These are phyloP conservation scores for Helarctos malayanus DNA, from an alignment of 2,797 vertebrate genomes.

Conservation along the genomic window DNA sequence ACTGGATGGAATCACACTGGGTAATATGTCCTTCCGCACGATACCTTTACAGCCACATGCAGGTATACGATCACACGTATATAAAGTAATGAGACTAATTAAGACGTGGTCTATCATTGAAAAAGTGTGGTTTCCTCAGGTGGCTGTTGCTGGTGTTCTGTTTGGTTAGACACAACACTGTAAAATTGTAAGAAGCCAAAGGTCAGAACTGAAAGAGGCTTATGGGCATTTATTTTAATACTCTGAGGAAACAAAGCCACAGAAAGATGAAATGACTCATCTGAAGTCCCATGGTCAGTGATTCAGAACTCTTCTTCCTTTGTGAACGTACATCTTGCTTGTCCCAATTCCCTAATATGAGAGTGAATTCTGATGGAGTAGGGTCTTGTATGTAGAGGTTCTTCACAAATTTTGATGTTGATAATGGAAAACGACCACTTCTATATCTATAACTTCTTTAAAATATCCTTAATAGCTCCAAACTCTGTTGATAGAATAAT, in stretches of 20 bases:
- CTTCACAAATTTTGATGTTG: conserved; percentile 2
- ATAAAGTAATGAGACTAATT: background rate
- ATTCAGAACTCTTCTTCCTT: background rate
- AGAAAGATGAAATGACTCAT: background rate
- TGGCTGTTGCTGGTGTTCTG: background rate
- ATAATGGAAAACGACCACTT: background rate
- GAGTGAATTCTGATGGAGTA: background rate
- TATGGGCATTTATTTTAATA: background rate
- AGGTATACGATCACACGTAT: background rate
- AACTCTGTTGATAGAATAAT: conserved; percentile 33
- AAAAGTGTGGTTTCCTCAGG: conserved; percentile 11
- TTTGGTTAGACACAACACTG: conserved; percentile 16
- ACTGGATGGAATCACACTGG: background rate
- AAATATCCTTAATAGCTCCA: conserved; percentile 40
- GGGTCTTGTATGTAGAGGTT: background rate
- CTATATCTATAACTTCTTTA: background rate
- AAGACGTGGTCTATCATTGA: background rate
- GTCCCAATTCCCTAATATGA: background rate
- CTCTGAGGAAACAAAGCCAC: background rate
- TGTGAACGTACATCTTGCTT: background rate
- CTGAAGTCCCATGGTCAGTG: background rate
- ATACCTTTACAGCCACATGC: background rate
- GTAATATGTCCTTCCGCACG: background rate
- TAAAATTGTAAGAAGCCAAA: conserved; percentile 29
- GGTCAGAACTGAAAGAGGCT: background rate